Percentiles rank a stretch among this genome's conserved stretches.
Conservation (phyloP, 2,797 vertebrate species). For the Babyrousa celebensis region DNA sequence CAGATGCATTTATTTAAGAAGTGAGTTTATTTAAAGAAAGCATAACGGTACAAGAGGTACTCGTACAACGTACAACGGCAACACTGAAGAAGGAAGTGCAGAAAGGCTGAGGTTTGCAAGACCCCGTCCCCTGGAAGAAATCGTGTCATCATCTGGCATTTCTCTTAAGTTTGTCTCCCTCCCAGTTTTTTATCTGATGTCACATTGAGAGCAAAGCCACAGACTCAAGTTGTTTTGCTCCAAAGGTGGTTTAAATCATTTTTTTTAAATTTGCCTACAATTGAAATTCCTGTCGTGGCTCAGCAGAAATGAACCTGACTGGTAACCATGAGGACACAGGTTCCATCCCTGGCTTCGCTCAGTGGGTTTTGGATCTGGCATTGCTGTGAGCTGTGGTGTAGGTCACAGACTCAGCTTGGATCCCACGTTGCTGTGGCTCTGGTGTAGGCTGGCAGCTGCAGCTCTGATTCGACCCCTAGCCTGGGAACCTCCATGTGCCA, state of each 20-base stretch:
- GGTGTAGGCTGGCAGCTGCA: no score
- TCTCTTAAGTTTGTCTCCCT: neutral
- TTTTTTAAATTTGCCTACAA: neutral
- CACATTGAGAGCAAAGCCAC: neutral
- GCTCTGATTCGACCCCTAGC: no score
- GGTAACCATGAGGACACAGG: no score
- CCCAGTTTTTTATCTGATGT: neutral
- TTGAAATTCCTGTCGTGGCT: neutral
- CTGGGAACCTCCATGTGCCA: no score
- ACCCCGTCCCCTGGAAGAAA: neutral
- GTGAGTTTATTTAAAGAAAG: slow-evolving; percentile 8
- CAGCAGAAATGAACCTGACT: no score
- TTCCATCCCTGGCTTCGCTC: no score
- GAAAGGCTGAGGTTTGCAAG: neutral
- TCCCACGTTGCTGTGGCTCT: no score
- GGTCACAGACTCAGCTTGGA: no score
- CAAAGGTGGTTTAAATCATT: neutral
- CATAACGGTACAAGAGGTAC: neutral
- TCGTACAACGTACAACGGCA: neutral
- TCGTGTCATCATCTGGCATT: fast-evolving
- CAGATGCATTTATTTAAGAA: slow-evolving; percentile 29
- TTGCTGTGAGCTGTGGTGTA: no score
- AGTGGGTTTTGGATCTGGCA: no score
- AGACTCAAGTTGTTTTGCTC: neutral
- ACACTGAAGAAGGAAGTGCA: neutral